phyloP scores from a whole-genome alignment of 2,797 vertebrate species.

The Odontamblyopus lacepedii region DNA sequence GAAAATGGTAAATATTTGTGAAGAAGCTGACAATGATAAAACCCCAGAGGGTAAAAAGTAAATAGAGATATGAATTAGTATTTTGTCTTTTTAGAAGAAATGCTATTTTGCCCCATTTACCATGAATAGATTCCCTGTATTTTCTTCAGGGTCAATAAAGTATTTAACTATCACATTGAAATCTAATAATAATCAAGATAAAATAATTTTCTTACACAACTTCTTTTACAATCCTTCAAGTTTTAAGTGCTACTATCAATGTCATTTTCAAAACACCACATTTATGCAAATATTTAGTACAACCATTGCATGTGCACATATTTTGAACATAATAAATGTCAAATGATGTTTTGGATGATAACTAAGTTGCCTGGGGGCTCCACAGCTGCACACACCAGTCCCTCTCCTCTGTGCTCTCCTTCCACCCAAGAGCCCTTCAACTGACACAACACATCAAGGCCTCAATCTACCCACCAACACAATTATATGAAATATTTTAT shows the following conservation, averaged over 20 bases:
- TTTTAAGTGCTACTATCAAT: constrained; percentile 1
- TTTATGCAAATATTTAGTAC: constrained; percentile 57
- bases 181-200: no score
- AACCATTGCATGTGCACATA: constrained; percentile 49
- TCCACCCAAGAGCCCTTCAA: constrained; percentile 50
- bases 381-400: constrained; percentile 55
- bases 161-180: not conserved
- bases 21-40: not conserved
- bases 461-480: constrained; percentile 63
- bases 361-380: constrained; percentile 57
- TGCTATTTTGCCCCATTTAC: not conserved
- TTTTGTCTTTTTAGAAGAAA: not conserved
- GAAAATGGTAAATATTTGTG: not conserved
- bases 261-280: constrained; percentile 30
- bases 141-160: not conserved
- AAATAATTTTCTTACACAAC: no score
- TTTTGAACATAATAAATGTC: constrained; percentile 60
- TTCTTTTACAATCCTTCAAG: no score
- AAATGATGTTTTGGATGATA: constrained; percentile 65
- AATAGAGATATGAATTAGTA: not conserved
- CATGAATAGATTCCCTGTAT: not conserved
- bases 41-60: not conserved
- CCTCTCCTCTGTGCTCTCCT: constrained; percentile 42
- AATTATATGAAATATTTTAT: constrained; percentile 75
- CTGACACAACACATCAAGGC: constrained; percentile 62